phyloP scores from a whole-genome alignment of 2,888 invertebrate genomes.

The Tiliacea aurago region DNA sequence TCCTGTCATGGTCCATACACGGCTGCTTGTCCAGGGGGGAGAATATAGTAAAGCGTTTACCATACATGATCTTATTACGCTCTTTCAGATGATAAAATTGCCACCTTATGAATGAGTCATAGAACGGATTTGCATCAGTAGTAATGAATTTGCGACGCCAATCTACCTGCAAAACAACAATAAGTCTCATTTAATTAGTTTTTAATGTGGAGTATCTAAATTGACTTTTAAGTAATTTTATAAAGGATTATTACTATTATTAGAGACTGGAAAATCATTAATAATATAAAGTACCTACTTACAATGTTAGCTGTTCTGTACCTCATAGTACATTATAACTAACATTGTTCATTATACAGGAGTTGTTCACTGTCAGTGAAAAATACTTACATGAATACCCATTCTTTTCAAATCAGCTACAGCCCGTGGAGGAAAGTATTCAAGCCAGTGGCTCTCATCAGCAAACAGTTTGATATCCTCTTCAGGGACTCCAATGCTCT shows the following conservation, averaged over 20 bases:
- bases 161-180: conserved; percentile 93
- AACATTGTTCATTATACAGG: neutral
- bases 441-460: conserved; percentile 97
- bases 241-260: neutral
- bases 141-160: conserved; percentile 99
- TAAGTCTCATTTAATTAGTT: neutral
- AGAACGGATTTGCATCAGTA: conserved; percentile 99
- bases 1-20: conserved; percentile 99
- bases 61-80: conserved; percentile 97
- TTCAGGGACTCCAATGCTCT: conserved; percentile 96
- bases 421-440: conserved; percentile 98
- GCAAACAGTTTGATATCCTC: conserved; percentile 98
- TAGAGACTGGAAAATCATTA: neutral
- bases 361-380: neutral
- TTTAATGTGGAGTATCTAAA: neutral
- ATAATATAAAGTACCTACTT: neutral
- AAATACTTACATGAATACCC: conserved; percentile 95
- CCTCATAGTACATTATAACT: neutral
- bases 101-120: conserved; percentile 99
- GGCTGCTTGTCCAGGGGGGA: conserved; percentile 99
- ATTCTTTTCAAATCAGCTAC: conserved; percentile 96
- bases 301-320: too few species aligned
- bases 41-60: conserved; percentile 98
- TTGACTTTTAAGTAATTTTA: conserved; percentile 4
- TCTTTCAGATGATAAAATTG: conserved; percentile 97